These are phyloP conservation scores for Glyptemys insculpta DNA, from an alignment of 2,797 vertebrate species.

Conservation along the genomic window DNA sequence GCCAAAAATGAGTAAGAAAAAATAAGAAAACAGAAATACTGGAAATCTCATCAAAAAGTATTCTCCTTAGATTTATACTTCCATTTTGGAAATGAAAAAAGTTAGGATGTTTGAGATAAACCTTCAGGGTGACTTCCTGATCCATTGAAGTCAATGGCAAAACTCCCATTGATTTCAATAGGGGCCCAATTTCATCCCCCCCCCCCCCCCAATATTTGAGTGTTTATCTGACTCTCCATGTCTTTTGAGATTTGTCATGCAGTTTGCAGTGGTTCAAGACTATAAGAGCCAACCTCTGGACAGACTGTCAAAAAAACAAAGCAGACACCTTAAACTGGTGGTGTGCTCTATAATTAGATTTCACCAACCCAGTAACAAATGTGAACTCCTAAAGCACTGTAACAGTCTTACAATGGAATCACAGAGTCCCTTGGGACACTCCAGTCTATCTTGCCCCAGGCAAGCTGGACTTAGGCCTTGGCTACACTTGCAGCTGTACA, in stretches of 20 bases:
- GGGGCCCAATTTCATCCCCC: not conserved
- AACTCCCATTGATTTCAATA: not conserved
- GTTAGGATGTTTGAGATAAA: not conserved
- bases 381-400: too few relatives aligned
- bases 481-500: too few relatives aligned
- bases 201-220: not conserved
- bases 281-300: too few relatives aligned
- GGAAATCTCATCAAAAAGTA: not conserved
- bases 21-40: rapidly evolving
- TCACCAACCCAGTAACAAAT: too few relatives aligned
- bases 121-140: not conserved
- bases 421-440: too few relatives aligned
- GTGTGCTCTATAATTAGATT: too few relatives aligned
- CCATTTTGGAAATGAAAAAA: not conserved
- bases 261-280: not conserved
- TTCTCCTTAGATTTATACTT: not conserved
- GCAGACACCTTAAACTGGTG: too few relatives aligned
- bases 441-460: too few relatives aligned
- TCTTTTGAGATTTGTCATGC: not conserved
- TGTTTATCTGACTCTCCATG: not conserved
- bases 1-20: not conserved
- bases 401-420: too few relatives aligned
- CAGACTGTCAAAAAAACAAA: too few relatives aligned
- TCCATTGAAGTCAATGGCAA: not conserved
- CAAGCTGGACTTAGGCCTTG: too few relatives aligned